Base-by-base conservation (phyloP, 2,113 vertebrate species). In the Antennarius striatus region DNA sequence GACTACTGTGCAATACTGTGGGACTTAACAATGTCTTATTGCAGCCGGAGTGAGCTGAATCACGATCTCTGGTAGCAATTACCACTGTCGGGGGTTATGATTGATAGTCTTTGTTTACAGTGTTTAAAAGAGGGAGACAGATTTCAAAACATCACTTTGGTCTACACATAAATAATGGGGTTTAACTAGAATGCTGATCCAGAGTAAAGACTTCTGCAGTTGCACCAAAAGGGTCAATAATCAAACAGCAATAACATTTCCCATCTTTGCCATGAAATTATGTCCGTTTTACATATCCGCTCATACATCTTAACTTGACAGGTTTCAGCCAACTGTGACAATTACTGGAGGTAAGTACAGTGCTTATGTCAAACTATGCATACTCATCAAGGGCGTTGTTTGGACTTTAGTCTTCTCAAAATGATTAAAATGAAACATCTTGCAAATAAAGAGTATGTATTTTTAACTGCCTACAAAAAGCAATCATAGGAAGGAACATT, bases 31-130 rank as follows among this genome's bases (percentile, higher is more conserved):
- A 73, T 48, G 57, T 70, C 71, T 81, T 72, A 62, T 58, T 54
- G 57, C 53, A 55, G 64, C 39, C 55, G 22, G 28, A 66, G 58
- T 3, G 62, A 58, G 50, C 60, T 30, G 63, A 72, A 52, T 61
- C n/a, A 29, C 55, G 49, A 49, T 74, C 79, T 92, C 92, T 93
- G 92, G 90, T 75, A 91, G 86, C 81, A 88, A 92, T 94, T 94
- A 92, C 15, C 68, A 80, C 85, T 90, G 87, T 87, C 90, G 68
- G 57, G 64, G 60, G 79, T 91, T 90, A 91, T 92, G 92, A 94
- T 92, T 84, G 88, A 93, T 92, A 77, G 89, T 86, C 88, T 92
- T 92, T 93, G 91, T 93, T 93, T 93, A 92, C 91, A 85, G 55
- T 91, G 89, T 91, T 93, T 93, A 90, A 91, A 93, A 85, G 66